These are phyloP conservation scores for Plectrocnemia conspersa DNA, from an alignment of 1,140 invertebrate genomes.

Conservation along the genomic window DNA sequence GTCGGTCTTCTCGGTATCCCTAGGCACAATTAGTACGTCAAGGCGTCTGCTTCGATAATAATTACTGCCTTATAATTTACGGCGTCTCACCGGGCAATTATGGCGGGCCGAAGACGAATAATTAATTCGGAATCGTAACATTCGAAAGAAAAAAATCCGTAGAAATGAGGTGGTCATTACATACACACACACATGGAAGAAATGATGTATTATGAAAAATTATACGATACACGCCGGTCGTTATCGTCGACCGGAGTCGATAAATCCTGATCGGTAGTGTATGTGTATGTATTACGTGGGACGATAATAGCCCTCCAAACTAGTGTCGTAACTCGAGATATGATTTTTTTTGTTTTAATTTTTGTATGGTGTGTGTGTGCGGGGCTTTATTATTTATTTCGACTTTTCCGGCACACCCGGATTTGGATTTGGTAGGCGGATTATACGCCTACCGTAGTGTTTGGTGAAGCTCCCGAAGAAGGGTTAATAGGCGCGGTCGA, in stretches of 20 bases:
- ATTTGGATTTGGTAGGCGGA: too few relatives aligned
- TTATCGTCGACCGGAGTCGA: slow-evolving; percentile 18
- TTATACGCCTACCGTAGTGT: too few relatives aligned
- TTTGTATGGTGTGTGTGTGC: too few relatives aligned
- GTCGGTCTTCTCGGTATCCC: not conserved
- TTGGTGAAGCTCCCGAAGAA: too few relatives aligned
- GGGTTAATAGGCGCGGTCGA: too few relatives aligned
- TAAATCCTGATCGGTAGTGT: slow-evolving; percentile 19
- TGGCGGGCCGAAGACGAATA: slow-evolving; percentile 27
- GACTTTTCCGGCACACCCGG: too few relatives aligned
- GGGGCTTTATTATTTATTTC: too few relatives aligned
- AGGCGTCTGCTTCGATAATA: slow-evolving; percentile 36
- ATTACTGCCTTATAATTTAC: slow-evolving; percentile 34
- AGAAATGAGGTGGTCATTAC: slow-evolving; percentile 24
- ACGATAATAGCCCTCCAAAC: slow-evolving; percentile 6
- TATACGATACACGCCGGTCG: slow-evolving; percentile 30
- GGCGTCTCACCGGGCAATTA: slow-evolving; percentile 33
- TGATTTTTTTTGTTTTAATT: too few relatives aligned
- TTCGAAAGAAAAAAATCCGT: slow-evolving; percentile 13
- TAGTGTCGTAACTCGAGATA: too few relatives aligned
- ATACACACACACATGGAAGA: slow-evolving; percentile 13
- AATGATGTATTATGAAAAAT: slow-evolving; percentile 35
- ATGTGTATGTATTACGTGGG: too few relatives aligned
- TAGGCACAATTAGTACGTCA: slow-evolving; percentile 35
- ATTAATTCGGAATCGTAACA: slow-evolving; percentile 24